Conservation (phyloP, 2,113 vertebrate genomes). For the Sprattus sprattus region DNA sequence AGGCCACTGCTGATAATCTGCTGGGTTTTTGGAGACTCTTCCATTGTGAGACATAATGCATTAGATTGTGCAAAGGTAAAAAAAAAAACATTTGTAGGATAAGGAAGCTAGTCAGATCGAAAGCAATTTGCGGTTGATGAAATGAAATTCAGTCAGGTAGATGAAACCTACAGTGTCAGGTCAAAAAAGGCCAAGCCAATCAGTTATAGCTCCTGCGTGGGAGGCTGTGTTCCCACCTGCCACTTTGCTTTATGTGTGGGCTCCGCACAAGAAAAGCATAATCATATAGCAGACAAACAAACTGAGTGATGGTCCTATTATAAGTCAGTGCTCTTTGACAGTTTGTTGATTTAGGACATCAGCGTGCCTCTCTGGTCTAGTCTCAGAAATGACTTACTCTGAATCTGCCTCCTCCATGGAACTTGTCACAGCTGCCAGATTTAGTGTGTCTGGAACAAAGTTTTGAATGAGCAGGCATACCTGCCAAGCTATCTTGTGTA, state of each 20-base stretch:
- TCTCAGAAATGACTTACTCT: neutral
- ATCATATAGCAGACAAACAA: constrained; percentile 12
- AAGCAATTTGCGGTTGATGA: too few species aligned
- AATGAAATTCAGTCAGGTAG: too few species aligned
- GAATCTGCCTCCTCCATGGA: neutral
- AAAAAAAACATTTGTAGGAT: too few species aligned
- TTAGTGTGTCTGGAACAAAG: neutral
- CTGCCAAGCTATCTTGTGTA: neutral
- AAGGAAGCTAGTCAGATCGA: too few species aligned
- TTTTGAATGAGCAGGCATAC: neutral
- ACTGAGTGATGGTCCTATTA: neutral
- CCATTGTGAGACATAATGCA: neutral
- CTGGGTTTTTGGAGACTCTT: neutral
- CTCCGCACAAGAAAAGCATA: neutral
- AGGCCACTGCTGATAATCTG: too few species aligned
- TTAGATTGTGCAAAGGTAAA: neutral
- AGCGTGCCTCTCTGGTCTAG: neutral
- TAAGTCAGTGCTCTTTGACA: neutral
- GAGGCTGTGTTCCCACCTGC: neutral
- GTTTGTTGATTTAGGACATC: constrained; percentile 6
- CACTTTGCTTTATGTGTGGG: constrained; percentile 24
- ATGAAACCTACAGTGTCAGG: neutral
- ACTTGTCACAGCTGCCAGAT: neutral
- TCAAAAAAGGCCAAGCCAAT: neutral
- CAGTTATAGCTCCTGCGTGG: constrained; percentile 1